A percentile compares a stretch with the other conserved stretches of the same genome.
Conservation (phyloP, 2,797 vertebrate genomes). For the Myotis pilosus region DNA sequence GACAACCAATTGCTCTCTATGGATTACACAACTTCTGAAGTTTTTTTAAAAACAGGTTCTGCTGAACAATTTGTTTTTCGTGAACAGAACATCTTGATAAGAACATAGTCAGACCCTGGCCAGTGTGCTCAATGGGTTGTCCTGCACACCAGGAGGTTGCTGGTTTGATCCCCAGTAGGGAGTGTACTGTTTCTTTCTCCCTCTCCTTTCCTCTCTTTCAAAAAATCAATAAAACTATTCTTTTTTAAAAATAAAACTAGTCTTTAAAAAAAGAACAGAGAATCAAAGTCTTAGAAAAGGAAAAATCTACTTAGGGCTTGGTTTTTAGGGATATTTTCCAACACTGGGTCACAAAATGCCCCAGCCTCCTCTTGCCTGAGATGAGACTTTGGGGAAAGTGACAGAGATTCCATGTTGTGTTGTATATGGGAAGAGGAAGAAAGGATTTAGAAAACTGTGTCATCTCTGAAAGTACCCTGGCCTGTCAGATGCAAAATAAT, state of each 20-base stretch:
- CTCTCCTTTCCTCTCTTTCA: neutral
- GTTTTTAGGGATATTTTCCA: constrained; percentile 6
- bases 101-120: neutral
- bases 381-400: neutral
- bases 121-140: neutral
- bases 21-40: neutral
- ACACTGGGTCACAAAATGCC: neutral
- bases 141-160: neutral
- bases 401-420: neutral
- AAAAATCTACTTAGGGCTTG: neutral
- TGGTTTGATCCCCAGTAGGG: neutral
- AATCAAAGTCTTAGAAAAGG: neutral
- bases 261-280: neutral
- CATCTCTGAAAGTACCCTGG: neutral
- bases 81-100: neutral
- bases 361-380: neutral
- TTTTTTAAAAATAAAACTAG: neutral
- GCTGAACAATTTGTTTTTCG: neutral
- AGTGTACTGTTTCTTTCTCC: neutral
- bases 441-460: neutral
- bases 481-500: neutral
- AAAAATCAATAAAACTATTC: neutral
- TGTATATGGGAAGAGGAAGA: neutral
- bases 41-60: neutral
- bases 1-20: neutral